Evolutionary conservation across 2,797 vertebrate genomes (phyloP), one percentile per base, ranked within the genome.

Genomic region (Ceryle rudis): DNA sequence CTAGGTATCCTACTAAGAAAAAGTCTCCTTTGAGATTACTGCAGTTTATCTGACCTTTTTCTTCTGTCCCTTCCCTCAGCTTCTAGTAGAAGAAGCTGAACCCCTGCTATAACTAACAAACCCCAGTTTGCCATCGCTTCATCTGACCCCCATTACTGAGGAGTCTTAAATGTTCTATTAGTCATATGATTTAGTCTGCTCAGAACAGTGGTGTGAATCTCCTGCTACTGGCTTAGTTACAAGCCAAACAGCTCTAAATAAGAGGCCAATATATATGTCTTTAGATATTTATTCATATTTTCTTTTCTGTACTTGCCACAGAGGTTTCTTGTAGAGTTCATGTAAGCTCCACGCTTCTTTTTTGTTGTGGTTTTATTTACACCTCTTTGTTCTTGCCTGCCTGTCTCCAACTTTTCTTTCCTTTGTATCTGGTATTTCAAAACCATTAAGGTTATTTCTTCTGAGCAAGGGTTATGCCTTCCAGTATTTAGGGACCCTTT

Each of bases 181-280:
- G 33, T 94, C 82, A 46, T 28, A 35, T 84, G 65, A 77, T 94
- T 97, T 78, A 91, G 39, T 80, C 60, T 92, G 25, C 73, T 92
- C 71, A 89, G 80, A 89, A 49, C 15, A 22, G n/a, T 96, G 65
- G 60, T 93, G 35, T 77, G 81, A 90, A 35, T 71, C 39, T 78
- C 28, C 78, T 84, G 46, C 58, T 89, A 2, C 60, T 86, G 77
- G 72, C 47, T 95, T 95, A 46, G 16, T 89, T 93, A 39, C 88
- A 94, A 96, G 21, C 62, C 77, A 20, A 35, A 86, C 11, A 86
- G 37, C 93, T 73, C 31, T 72, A 49, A 66, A 23, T 62, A 57
- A 77, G 80, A 94, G 62, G 39, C 51, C 29, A 25, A 66, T 72
- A 81, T 61, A 22, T 62, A 60, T 33, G 37, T 70, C 52, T 94